These are phyloP conservation scores for Cercopithecus mona DNA, from an alignment of 2,113 vertebrate species.

Conservation along the genomic window DNA sequence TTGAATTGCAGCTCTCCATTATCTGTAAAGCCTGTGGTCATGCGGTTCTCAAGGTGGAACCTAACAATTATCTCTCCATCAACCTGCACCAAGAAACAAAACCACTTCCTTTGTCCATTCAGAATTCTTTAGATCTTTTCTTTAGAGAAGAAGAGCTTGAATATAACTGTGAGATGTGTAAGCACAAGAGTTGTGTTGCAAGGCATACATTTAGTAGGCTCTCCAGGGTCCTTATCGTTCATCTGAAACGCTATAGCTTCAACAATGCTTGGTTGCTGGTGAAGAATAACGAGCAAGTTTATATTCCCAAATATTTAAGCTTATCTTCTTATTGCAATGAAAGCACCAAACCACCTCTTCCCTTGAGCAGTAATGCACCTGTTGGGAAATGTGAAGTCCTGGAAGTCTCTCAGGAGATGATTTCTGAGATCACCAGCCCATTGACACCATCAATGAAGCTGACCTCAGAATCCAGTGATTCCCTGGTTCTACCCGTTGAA, in stretches of 20 bases:
- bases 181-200: not conserved
- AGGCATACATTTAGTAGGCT: not conserved
- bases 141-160: not conserved
- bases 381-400: not conserved
- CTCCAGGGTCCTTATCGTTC: not conserved
- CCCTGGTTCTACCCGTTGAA: slow-evolving; percentile 79
- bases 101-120: not conserved
- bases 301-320: not conserved
- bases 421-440: not conserved
- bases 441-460: slow-evolving; percentile 53
- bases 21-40: slow-evolving; percentile 86
- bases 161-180: not conserved
- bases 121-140: not conserved
- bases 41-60: not conserved
- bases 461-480: slow-evolving; percentile 83
- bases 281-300: not conserved
- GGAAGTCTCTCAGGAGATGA: not conserved
- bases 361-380: rapidly evolving
- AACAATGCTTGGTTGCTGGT: not conserved
- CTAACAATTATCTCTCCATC: not conserved
- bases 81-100: not conserved
- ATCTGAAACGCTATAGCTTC: not conserved
- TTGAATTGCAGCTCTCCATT: slow-evolving; percentile 94
- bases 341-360: not conserved
- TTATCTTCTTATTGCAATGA: not conserved